Percentiles rank a stretch among this genome's conserved stretches.
These are phyloP conservation scores for Pterocles burchelli DNA, from an alignment of 2,113 vertebrate genomes.

Conservation along the genomic window DNA sequence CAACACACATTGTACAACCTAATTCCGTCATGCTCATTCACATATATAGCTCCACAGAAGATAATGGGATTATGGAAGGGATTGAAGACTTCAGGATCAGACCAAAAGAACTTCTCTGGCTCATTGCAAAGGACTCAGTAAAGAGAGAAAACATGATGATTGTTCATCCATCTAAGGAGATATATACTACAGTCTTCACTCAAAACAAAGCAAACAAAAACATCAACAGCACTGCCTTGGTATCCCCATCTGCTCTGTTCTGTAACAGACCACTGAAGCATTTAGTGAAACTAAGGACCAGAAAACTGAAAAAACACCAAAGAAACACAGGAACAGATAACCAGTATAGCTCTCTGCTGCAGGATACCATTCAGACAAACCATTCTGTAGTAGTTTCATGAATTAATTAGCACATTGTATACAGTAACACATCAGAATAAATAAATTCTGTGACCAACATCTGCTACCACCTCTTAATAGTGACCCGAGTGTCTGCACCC, in stretches of 20 bases:
- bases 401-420: not conserved
- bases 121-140: not conserved
- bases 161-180: not conserved
- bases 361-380: not conserved
- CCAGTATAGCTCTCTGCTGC: not conserved
- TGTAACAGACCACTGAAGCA: not conserved
- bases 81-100: constrained; percentile 3
- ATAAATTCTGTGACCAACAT: not conserved
- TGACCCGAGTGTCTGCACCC: accelerated
- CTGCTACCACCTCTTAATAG: not conserved
- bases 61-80: constrained; percentile 22
- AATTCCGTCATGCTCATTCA: constrained; percentile 16
- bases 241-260: not conserved
- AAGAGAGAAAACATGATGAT: not conserved
- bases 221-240: not conserved
- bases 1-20: not conserved
- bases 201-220: not conserved
- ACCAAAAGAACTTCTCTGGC: not conserved
- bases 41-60: constrained; percentile 17
- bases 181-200: not conserved
- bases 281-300: not conserved
- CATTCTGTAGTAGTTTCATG: not conserved
- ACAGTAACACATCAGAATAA: not conserved
- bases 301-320: not conserved
- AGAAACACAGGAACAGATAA: not conserved